Evolutionary conservation across 2,113 vertebrate genomes (phyloP).

Genomic region (Platanista minor): DNA sequence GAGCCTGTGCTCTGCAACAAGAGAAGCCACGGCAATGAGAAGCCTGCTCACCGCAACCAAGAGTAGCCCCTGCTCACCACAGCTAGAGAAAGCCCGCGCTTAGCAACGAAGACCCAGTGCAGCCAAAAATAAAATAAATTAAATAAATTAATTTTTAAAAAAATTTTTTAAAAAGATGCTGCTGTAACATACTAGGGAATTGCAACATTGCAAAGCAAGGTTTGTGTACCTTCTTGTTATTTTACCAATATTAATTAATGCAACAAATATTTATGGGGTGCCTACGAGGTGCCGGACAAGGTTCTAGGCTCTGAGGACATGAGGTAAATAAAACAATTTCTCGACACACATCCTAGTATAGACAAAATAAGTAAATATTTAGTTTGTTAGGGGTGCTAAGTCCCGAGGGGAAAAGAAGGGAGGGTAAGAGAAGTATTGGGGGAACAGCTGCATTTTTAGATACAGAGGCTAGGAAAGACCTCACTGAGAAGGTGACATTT

Average conservation of each 20-base stretch:
- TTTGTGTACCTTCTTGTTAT: not conserved
- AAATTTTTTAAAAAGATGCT: not conserved
- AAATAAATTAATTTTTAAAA: no score
- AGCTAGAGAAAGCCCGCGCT: no score
- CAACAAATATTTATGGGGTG: not conserved
- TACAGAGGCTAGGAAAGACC: not conserved
- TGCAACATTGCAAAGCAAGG: not conserved
- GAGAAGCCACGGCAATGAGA: no score
- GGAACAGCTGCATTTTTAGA: not conserved
- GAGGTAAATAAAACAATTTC: not conserved
- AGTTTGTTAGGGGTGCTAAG: not conserved
- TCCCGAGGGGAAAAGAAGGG: not conserved
- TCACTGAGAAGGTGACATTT: not conserved
- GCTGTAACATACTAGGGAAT: not conserved
- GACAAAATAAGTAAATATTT: not conserved
- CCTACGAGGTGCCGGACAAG: no score
- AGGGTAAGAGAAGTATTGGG: not conserved
- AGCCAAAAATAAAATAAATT: no score
- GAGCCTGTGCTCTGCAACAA: no score
- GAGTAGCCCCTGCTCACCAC: no score
- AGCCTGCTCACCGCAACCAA: fast-evolving
- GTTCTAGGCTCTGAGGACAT: not conserved
- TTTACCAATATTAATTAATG: not conserved
- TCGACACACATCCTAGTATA: not conserved
- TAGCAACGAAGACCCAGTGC: no score